Evolutionary conservation across 2,797 vertebrate genomes (phyloP), one percentile per base, ranked within the genome.

Genomic region (Poecilia wingei): DNA sequence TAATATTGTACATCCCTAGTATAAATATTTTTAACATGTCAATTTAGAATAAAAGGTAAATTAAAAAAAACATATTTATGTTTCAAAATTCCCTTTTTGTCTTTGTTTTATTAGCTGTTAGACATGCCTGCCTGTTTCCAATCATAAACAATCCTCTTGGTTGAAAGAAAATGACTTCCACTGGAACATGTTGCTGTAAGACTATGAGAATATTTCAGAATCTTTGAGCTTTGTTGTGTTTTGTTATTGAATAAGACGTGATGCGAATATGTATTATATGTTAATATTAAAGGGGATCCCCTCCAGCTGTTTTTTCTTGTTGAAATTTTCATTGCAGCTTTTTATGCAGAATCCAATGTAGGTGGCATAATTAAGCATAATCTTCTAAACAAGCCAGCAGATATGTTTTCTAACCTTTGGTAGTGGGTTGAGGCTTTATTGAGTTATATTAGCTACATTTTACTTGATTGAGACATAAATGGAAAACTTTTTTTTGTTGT

Each of bases 381-480:
- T 70, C 76, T 20, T 22, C n/a, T 33, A 20, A 71, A 57, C 55
- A 70, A 77, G 49, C 76, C 18, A 25, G 33, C 25, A 79, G 45
- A 74, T 36, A 41, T 69, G 36, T 39, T 68, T 39, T 18, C 25
- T 53, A 51, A 28, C 47, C 64, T 39, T 33, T 66, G 31, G 22
- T 3, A n/a, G 31, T 31, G 43, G 41, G 9, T 61, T 31, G 20
- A 77, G 68, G 49, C 41, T 70, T 69, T 20, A 55, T 28, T 43
- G 47, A 77, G 14, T 20, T 6, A 64, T 20, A 33, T 36, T 36
- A 9, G n/a, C 57, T 18, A 61, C 31, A 18, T 61, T 57, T 28
- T 22, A 68, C 36, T 68, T 22, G 18, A 41, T 22, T 68, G 36
- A 41, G 12, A 41, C 39, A 25, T 41, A 12, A 25, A 69, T 43